Percentiles rank a stretch among this genome's conserved stretches.
These are phyloP conservation scores for Tupaia tana DNA, from an alignment of 2,113 vertebrate genomes.

Conservation along the genomic window DNA sequence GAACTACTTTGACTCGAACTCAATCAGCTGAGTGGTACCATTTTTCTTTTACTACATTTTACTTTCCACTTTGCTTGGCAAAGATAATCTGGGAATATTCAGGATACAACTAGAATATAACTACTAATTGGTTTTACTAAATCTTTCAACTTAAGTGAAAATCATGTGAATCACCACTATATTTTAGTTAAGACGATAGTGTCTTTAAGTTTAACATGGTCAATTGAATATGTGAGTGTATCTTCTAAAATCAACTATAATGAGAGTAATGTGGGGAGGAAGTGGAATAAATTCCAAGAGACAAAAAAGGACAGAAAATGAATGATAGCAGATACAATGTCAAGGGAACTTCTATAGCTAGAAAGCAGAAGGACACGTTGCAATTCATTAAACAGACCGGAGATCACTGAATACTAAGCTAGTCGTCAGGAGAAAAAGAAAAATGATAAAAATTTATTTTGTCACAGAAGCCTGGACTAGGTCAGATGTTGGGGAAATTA, in stretches of 20 bases:
- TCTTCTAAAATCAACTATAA: neutral
- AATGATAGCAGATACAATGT: neutral
- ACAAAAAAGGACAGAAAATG: neutral
- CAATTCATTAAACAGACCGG: neutral
- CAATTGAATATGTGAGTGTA: neutral
- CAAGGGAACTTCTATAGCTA: neutral
- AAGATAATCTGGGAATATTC: neutral
- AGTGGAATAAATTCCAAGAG: neutral
- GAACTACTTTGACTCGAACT: too few species aligned
- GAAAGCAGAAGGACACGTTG: neutral
- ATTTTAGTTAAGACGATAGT: neutral
- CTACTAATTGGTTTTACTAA: neutral
- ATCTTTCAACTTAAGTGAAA: neutral
- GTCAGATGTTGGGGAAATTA: neutral
- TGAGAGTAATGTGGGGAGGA: neutral
- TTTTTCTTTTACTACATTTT: neutral
- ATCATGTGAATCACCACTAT: neutral
- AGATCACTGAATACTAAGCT: neutral
- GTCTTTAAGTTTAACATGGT: neutral
- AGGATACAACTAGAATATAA: neutral
- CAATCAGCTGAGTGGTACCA: neutral
- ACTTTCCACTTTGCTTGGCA: conserved; percentile 3
- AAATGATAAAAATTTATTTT: neutral
- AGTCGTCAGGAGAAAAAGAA: neutral
- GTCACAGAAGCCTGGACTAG: neutral